Base-by-base conservation (phyloP, 2,888 invertebrate genomes). In the Rhynchonema sp. region DNA sequence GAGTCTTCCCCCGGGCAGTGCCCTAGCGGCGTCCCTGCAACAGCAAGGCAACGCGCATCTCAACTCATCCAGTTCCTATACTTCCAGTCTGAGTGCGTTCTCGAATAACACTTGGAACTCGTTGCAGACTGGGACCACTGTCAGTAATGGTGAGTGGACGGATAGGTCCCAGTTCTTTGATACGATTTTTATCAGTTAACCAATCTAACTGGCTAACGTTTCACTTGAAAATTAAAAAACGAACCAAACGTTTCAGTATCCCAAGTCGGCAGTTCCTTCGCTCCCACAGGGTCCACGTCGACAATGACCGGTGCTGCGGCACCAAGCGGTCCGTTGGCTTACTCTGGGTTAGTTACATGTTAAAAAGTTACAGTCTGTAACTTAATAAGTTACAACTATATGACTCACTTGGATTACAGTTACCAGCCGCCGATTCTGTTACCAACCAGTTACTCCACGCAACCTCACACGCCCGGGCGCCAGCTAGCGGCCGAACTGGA, bases 401-500 rank as follows among this genome's bases (percentile, higher is more conserved):
- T 46, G 30, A 26, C 2, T 23, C 26, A 49, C 22, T 20, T 22
- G 46, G 26, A 56, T n/a, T 60, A 30, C 57, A 66, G 66, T 6
- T 63, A 67, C 38, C 65, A 66, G 13, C 65, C 67, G n/a, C 68
- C 69, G 38, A 38, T 38, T 13, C 38, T 38, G 9, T 17, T 38
- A 17, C 38, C 38, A 17, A 38, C 38, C 38, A 38, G 9, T 17
- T 13, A 13, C 17, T 6, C 38, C 17, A 38, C 38, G 55, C 55
- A n/a, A 22, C 57, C 3, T 3, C 57, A 20, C 3, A 17, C 58
- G 6, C 68, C 70, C 17, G 71, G 70, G 23, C 62, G 70, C 0
- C 70, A 70, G 63, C 56, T 72, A 55, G 72, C 72, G 9, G 71
- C 70, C 3, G 72, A 72, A 58, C 62, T 72, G 38, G 70, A 72